Base-by-base conservation (phyloP, 1,140 invertebrate genomes). In the Lordiphosa mommai region DNA sequence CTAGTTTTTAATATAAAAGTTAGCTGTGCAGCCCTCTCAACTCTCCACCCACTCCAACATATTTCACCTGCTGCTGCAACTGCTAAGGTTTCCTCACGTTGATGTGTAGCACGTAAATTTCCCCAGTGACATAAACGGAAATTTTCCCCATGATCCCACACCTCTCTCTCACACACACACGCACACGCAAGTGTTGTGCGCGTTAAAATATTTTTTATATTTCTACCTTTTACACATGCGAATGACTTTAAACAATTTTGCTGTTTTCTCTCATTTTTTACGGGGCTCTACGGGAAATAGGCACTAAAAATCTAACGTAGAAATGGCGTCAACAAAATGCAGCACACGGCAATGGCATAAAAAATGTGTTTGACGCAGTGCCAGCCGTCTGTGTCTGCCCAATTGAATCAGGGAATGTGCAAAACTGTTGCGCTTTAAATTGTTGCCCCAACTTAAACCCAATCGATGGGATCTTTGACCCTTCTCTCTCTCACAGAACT, bases 161-260 rank as follows among this genome's bases (percentile, higher is more conserved):
- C 34, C n/a, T n/a, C n/a, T n/a, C n/a, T n/a, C n/a, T 23, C 41
- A 38, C 30, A 60, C 23, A 51, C 40, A 38, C 47, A 59, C 56
- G 44, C 33, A 34, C n/a, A 27, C n/a, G 34, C 12, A 55, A 61
- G 61, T 61, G 49, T 48, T 65, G 49, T 33, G 38, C 57, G 58
- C 63, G 58, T 50, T 56, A 44, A 61, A 49, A 65, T 38, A 40
- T 61, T 13, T 46, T 44, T 33, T 61, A 23, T 58, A 64, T 64
- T 57, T 58, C 38, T 34, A 47, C 47, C 48, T 68, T 64, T 64
- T 63, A 32, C 60, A 69, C 61, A 66, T 66, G 49, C 66, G 57
- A 70, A 66, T 66, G 67, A 70, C 67, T 70, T 70, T 70, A 70
- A 70, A 70, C 61, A 67, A 70, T 70, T 70, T 70, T 12, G 48